These are phyloP conservation scores for Otus sunia DNA, from an alignment of 2,113 vertebrate species.

Conservation along the genomic window DNA sequence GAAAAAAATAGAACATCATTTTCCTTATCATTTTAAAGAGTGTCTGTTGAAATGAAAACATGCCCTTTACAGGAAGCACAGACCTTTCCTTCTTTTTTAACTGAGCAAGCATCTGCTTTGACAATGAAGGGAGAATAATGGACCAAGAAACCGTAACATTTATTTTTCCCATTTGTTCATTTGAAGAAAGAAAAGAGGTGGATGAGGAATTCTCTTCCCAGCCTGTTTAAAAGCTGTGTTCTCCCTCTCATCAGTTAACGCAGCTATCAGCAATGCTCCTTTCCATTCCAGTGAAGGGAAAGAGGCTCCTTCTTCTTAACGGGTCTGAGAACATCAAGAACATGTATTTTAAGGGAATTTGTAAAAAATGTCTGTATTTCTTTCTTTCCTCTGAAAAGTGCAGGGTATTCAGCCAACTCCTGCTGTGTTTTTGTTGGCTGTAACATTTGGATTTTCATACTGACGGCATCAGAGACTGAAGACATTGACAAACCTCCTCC, in stretches of 20 bases:
- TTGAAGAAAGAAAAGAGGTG: not conserved
- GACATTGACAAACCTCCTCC: not conserved
- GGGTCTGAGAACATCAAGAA: fast-evolving
- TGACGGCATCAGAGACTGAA: not conserved
- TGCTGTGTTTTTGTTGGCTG: not conserved
- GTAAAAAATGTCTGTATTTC: not conserved
- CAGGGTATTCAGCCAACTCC: not conserved
- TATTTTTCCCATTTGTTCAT: not conserved
- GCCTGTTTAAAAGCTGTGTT: not conserved
- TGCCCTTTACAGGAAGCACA: not conserved
- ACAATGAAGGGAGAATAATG: not conserved
- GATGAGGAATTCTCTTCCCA: not conserved
- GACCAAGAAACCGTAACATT: fast-evolving
- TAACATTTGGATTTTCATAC: not conserved
- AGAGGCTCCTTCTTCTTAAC: not conserved
- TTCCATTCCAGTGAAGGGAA: not conserved
- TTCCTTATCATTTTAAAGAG: not conserved
- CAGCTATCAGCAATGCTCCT: not conserved
- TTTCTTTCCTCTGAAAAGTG: not conserved
- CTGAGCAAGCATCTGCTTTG: not conserved
- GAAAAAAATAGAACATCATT: not conserved
- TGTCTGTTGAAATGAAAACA: not conserved
- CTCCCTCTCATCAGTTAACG: not conserved
- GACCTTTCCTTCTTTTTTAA: not conserved
- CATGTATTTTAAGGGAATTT: not conserved